A percentile compares a stretch with the other conserved stretches of the same genome.
Evolutionary conservation across 2,888 invertebrate species (phyloP).

Genomic region (Anoplius nigerrimus): DNA sequence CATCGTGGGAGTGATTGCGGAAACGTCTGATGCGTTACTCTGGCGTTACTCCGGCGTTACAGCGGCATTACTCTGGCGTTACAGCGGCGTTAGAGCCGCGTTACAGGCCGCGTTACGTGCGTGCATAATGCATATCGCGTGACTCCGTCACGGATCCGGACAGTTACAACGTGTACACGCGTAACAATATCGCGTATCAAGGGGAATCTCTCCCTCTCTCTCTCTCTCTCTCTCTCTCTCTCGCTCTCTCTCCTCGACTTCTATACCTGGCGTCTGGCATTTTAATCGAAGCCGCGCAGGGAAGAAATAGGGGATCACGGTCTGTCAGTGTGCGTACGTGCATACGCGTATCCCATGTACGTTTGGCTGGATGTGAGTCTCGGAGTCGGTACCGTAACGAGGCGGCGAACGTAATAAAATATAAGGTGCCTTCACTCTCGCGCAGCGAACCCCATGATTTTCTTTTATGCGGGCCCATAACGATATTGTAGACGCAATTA

Average conservation of each 20-base stretch:
- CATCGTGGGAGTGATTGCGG: constrained; percentile 59
- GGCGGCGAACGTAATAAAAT: constrained; percentile 33
- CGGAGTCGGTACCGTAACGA: constrained; percentile 41
- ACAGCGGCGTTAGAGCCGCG: constrained; percentile 29
- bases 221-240: constrained; percentile 21
- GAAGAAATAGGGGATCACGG: constrained; percentile 39
- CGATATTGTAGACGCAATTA: constrained; percentile 22
- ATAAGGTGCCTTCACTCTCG: constrained; percentile 2
- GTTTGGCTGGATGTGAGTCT: too few species aligned
- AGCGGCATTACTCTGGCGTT: constrained; percentile 17
- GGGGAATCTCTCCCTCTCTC: constrained; percentile 40
- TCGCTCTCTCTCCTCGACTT: constrained; percentile 11
- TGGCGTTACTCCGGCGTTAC: too few species aligned
- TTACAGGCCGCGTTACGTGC: constrained; percentile 47
- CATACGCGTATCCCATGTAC: too few species aligned
- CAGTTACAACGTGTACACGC: constrained; percentile 61
- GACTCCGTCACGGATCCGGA: constrained; percentile 60
- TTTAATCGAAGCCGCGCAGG: constrained; percentile 52
- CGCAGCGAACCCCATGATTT: constrained; percentile 2
- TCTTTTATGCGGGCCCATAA: constrained; percentile 5
- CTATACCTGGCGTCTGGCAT: constrained; percentile 49
- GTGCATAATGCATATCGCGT: constrained; percentile 62
- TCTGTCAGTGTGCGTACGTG: constrained; percentile 24
- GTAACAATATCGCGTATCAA: constrained; percentile 60
- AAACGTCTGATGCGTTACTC: constrained; percentile 58